Evolutionary conservation across 1,140 invertebrate species (phyloP).

Genomic region (Portunus trituberculatus): DNA sequence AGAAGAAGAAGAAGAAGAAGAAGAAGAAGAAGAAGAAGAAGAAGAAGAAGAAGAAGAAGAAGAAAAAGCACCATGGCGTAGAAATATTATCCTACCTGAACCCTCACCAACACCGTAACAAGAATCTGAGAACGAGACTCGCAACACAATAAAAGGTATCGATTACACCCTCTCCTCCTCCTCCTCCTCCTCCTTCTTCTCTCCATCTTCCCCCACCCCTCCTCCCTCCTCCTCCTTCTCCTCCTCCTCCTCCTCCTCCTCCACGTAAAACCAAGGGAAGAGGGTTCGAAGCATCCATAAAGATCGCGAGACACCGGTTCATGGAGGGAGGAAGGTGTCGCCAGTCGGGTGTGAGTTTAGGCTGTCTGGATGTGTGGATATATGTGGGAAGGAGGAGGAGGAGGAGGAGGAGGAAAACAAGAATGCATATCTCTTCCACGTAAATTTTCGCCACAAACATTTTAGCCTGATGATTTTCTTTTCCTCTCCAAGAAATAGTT

Average conservation of each 20-base stretch:
- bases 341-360: neutral
- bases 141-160: slow-evolving; percentile 14
- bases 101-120: neutral
- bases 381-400: neutral
- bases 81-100: neutral
- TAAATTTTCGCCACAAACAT: no score
- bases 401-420: no score
- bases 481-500: no score
- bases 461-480: no score
- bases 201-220: neutral
- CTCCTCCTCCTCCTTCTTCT: neutral
- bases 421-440: no score
- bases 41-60: neutral
- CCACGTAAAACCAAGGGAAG: neutral
- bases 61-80: neutral
- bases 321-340: neutral
- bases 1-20: neutral
- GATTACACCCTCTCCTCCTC: neutral
- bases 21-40: neutral
- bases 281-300: neutral
- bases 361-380: neutral
- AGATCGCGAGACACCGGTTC: neutral
- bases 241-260: neutral
- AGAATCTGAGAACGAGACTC: neutral
- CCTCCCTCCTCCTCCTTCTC: neutral